Evolutionary conservation across 92 coral and sea anemone species (phyloP), one percentile per base, ranked within the genome.

Genomic region (Scolanthus callimorphus): DNA sequence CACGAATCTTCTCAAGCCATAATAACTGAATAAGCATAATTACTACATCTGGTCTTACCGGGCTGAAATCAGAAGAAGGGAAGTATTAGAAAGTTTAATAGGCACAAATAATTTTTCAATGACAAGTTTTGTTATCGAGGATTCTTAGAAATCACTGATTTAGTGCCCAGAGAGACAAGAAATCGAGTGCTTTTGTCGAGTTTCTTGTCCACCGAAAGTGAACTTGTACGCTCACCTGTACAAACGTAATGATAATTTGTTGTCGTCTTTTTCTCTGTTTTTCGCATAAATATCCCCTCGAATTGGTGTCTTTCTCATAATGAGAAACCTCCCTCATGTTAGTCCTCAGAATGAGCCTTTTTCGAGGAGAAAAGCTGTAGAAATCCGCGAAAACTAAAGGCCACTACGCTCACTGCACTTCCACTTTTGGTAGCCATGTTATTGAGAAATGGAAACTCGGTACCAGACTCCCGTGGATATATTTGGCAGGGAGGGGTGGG

Each of bases 231-330:
- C 82, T 70, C 63, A 88, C 96, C 96, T 88, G 90, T 88, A 83
- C 53, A 88, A 67, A 51, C 76, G 84, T 58, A 82, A 71, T 69
- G 63, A 74, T 10, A 81, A 72, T 53, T 80, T 58, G 48, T 76
- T 65, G 72, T 65, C 82, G 31, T 88, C 86, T 70, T 83, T 88
- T 46, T 74, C 85, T 66, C 74, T 77, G 61, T 60, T 62, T 72
- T 83, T 88, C 68, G 74, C 90, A 74, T 60, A 69, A 70, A 63
- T 73, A 59, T 88, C 96, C 75, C 82, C 82, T 83, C 73, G 91
- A 68, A 78, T 66, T 71, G 77, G 81, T 70, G 81, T 80, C 77
- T 88, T 88, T 75, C 80, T 88, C 96, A 88, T 88, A 71, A 89
- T 88, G 71, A 67, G 58, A 20, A 27, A 23, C 55, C 75, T 68